Conservation (phyloP, 2,113 vertebrate genomes). For the Struthidea cinerea region DNA sequence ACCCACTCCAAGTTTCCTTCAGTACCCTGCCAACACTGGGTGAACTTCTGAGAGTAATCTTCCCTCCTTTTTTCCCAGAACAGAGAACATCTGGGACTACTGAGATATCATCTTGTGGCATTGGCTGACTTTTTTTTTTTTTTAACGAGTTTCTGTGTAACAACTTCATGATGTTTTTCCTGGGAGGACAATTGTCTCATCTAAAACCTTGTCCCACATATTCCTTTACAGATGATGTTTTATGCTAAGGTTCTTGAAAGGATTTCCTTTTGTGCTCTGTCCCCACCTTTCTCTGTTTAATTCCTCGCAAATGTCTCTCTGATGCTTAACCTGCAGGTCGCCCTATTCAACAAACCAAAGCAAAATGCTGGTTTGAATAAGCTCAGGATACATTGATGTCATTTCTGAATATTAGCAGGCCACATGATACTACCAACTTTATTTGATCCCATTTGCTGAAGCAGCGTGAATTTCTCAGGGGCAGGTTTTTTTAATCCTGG, state of each 20-base stretch:
- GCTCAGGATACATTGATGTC: background rate
- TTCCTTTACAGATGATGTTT: background rate
- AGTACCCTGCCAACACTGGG: background rate
- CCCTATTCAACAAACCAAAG: background rate
- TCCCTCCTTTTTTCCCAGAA: constrained; percentile 40
- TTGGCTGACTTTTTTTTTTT: background rate
- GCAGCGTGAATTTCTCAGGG: constrained; percentile 9
- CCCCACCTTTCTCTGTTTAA: background rate
- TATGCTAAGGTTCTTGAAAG: constrained; percentile 18
- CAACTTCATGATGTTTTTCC: constrained; percentile 44
- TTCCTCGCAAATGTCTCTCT: constrained; percentile 12
- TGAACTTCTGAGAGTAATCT: constrained; percentile 22
- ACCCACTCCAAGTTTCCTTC: background rate
- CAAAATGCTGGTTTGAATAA: constrained; percentile 42
- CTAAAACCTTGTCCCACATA: background rate
- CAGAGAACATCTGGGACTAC: constrained; percentile 37
- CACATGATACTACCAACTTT: background rate
- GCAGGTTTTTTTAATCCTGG: constrained; percentile 48
- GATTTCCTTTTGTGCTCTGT: constrained; percentile 1
- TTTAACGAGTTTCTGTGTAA: constrained; percentile 23
- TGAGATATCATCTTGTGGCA: constrained; percentile 38
- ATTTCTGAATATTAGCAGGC: background rate
- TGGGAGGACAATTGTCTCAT: constrained; percentile 24
- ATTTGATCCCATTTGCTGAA: constrained; percentile 20
- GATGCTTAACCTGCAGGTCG: constrained; percentile 34